Evolutionary conservation across 1,140 invertebrate species (phyloP), one percentile per base, ranked within the genome.

Genomic region (Scaptomyza pallida): DNA sequence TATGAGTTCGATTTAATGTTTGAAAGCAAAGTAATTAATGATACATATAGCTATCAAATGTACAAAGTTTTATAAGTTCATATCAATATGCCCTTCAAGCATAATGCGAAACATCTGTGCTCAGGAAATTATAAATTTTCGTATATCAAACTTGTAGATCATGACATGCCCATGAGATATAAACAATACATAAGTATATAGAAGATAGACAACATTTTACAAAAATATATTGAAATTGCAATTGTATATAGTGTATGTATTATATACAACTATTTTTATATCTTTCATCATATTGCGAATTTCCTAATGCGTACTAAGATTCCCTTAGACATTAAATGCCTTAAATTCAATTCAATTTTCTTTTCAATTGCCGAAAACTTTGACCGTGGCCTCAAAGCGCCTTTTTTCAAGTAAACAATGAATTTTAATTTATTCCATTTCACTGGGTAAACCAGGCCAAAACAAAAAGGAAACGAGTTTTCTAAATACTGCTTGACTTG

Each of bases 51-150:
- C 9, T 5, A 30, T 5, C 5, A 30, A 2, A 37, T 37, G 33
- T 37, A 37, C 12, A n/a, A n/a, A 4, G 21, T 52, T 57, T 43
- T 41, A 41, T 45, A 1, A 37, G 33, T 37, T n/a, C 5, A 37
- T 43, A 62, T 61, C 40, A 40, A 44, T 33, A 35, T 51, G 75
- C 64, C 72, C 63, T 80, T 86, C 16, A 48, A 69, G 37, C 44
- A 45, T 79, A 76, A 83, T 76, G 68, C 44, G 47, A 72, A 83
- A 78, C 75, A 83, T 43, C 75, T 83, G 78, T 72, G 40, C 10
- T 13, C 16, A 23, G n/a, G 10, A 8, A 5, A 26, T 37, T 2
- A 47, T 26, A n/a, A 9, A 26, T 5, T 15, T 26, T 10, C 35
- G 8, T 21, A 15, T 12, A 8, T 43, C 16, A 3, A 43, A 23